Base-by-base conservation (phyloP, 92 coral and sea anemone genomes). In the Siderastrea radians region DNA sequence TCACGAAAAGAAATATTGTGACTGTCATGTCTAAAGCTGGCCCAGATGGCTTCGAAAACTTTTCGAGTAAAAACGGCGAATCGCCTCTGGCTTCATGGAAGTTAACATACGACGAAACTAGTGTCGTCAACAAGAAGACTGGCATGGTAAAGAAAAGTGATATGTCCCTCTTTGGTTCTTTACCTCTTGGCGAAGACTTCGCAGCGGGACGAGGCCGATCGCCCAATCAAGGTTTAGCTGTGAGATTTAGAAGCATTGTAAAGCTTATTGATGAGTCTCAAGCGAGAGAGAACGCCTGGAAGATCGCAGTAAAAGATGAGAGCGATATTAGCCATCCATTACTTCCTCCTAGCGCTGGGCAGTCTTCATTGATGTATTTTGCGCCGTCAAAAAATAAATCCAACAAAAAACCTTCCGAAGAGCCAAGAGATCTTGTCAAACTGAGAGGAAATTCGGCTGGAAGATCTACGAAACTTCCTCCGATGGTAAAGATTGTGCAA, bases 101-200 rank as follows among this genome's bases (percentile, higher is more conserved):
- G 67, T 48, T 93, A 49, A 50, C 70, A 12, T 90, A 89, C 75
- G 89, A 93, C 61, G 96, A 93, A 83, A 91, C 90, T 47, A 64
- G 90, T 8, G 81, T 88, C 7, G 83, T 93, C 1, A 86, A 87
- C 64, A 90, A 90, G 61, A 52, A 74, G 13, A 90, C 91, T 66
- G 96, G 96, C 19, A 90, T 93, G 93, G 68, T 86, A 0, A 57
- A 50, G 1, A 86, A 48, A 1, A 90, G 91, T 53, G 90, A 90
- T 43, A 58, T 93, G 86, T 77, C 75, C 16, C 17, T 93, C 3
- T 53, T 87, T 46, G 91, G 84, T 11, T 57, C 26, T 14, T 19
- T 93, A 5, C 93, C 96, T 2, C 17, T 90, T 0, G 90, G 83
- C 8, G 84, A 59, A 52, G 83, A 55, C 7, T 71, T 53, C 19